Percentiles rank a stretch among this genome's conserved stretches.
phyloP scores from a whole-genome alignment of 2,113 vertebrate genomes.

The Mormoops blainvillei region DNA sequence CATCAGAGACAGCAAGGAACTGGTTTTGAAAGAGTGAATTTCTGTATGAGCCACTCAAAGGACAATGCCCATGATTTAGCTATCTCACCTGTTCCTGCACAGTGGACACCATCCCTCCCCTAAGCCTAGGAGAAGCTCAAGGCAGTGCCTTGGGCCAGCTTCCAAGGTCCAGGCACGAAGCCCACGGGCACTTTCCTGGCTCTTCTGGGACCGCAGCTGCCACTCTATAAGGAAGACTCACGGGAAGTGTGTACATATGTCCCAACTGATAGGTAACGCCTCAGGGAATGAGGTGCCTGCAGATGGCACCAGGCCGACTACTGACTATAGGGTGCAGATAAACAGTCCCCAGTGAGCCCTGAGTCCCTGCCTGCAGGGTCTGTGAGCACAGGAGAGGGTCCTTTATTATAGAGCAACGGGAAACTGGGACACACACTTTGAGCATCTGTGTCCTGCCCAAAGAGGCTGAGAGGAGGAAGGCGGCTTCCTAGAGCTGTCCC shows the following conservation, averaged over 20 bases:
- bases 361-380: not conserved
- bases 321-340: not conserved
- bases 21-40: not conserved
- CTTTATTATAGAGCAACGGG: not conserved
- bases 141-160: not conserved
- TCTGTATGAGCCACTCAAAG: not conserved
- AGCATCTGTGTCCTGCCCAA: not conserved
- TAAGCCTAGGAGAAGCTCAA: too few relatives aligned
- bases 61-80: not conserved
- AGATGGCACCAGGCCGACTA: not conserved
- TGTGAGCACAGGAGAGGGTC: not conserved
- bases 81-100: fast-evolving
- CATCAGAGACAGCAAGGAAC: not conserved
- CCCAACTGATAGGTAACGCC: not conserved
- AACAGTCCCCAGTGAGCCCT: not conserved
- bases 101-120: too few relatives aligned
- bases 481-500: not conserved
- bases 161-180: not conserved
- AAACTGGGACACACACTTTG: fast-evolving
- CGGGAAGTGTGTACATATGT: fast-evolving
- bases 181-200: not conserved
- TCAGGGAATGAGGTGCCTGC: not conserved
- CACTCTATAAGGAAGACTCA: not conserved
- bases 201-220: too few relatives aligned
- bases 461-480: not conserved